Base-by-base conservation (phyloP, 2,113 vertebrate species). In the Pholis gunnellus region DNA sequence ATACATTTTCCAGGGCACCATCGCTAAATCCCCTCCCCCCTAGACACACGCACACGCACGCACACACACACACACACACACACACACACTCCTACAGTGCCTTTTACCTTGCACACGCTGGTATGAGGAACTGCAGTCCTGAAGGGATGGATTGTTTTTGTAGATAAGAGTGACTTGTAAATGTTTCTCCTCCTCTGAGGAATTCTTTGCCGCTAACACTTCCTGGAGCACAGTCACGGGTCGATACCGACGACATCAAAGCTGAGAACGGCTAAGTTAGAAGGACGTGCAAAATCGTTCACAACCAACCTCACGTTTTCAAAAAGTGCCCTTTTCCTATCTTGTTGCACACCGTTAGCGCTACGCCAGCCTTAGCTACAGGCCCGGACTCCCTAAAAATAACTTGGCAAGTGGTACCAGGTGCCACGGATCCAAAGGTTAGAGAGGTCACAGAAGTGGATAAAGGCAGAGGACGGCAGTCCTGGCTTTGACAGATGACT, bases 401-500 rank as follows among this genome's bases (percentile, higher is more conserved):
- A 85, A 78, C 89, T 59, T 34, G 79, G 67, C 66, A 69, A 80
- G 79, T 73, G 52, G 54, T 83, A 75, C 75, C 79, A 75, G 86
- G 72, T 88, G 78, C 84, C 78, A 74, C 40, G 75, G 66, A 72
- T 82, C 68, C 44, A 66, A 27, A 71, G 48, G 44, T 56, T 13
- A 60, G 66, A 80, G 77, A 80, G 87, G 83, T 82, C 73, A 90
- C 9, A 57, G 61, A 76, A 80, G 67, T 79, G 70, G 85, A 83
- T 84, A 68, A 83, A 86, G 79, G 71, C 69, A 65, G 75, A 84
- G 65, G 77, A 72, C 74, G 81, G 81, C 91, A 84, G 91, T 94
- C 93, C 90, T 86, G 60, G 72, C 9, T 84, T 82, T 94, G 93
- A 94, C 79, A 48, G 83, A 94, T 94, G 72, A 84, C 82, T 91